phyloP scores from a whole-genome alignment of 2,113 vertebrate species.

The Pipa parva region DNA sequence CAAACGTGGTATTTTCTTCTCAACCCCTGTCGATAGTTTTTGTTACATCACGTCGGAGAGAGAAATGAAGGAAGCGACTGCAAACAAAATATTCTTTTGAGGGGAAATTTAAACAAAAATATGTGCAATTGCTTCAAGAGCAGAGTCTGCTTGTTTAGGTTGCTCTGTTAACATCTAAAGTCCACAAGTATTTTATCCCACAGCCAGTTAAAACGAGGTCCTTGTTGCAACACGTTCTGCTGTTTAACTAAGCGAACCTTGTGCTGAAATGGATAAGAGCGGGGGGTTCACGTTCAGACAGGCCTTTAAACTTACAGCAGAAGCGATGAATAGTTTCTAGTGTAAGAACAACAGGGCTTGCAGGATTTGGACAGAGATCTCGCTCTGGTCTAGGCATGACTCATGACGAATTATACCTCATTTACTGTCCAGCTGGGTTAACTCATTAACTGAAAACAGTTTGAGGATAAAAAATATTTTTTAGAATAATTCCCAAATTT shows the following conservation, averaged over 20 bases:
- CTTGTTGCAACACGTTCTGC: conserved; percentile 30
- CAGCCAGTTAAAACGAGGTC: conserved; percentile 12
- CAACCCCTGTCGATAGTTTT: too few relatives aligned
- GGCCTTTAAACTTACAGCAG: conserved; percentile 15
- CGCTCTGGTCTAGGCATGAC: not conserved
- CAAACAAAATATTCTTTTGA: not conserved
- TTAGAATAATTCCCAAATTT: too few relatives aligned
- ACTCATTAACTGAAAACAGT: too few relatives aligned
- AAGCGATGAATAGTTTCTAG: conserved; percentile 18
- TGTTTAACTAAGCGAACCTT: conserved; percentile 30
- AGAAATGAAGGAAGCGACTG: not conserved
- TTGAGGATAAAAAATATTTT: too few relatives aligned
- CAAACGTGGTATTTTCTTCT: too few relatives aligned
- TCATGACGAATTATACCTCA: not conserved
- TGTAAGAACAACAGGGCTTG: conserved; percentile 11
- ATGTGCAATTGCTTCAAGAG: not conserved
- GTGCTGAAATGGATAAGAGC: conserved; percentile 28
- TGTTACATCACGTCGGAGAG: not conserved
- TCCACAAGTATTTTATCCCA: conserved; percentile 8
- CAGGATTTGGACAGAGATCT: not conserved
- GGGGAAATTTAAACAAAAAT: not conserved
- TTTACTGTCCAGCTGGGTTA: too few relatives aligned
- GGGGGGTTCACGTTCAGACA: conserved; percentile 33
- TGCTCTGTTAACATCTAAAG: not conserved
- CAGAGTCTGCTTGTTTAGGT: not conserved